Base-by-base conservation (phyloP, 2,797 vertebrate genomes). In the Rhabdophis nuchalis region DNA sequence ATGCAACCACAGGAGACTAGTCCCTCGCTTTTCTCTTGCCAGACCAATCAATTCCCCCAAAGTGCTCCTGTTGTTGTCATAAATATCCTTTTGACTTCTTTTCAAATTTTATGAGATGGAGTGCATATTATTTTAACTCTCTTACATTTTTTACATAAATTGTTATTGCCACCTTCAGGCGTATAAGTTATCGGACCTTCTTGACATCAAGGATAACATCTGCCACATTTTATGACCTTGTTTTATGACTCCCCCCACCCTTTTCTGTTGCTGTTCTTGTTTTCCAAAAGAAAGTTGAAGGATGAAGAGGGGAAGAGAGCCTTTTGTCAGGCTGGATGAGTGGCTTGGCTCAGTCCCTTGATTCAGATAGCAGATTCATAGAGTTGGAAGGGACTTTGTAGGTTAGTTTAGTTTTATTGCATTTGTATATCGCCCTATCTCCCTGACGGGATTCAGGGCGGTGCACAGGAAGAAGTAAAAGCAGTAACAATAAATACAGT, bases 91-190 rank as follows among this genome's bases (percentile, higher is more conserved):
- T 52, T 29, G 57, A 91, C 92, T 88, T 46, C 89, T 90, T 82
- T 88, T 56, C 86, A 85, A 82, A 90, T 93, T 93, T 91, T 90
- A 90, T 85, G 92, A 90, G 86, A 57, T 86, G 53, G 68, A 90
- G 89, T 85, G 86, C 56, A 41, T 93, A 93, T 93, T 93, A 90
- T 93, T 93, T 93, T 90, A 88, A 88, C 85, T 87, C 85, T 72
- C 89, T 54, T 82, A 60, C 46, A 46, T 61, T 87, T 90, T 93
- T 88, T 61, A 90, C 89, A 90, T 93, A 85, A 87, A 82, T 61
- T 90, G 64, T 90, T 85, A 93, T 82, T 60, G 82, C 64, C 41
- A 8, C 89, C 64, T 90, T 60, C 86, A 41, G 68, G 41, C 46
- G 1, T 64, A 56, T n/a, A 93, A 88, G 68, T 61, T 90, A 90